phyloP scores from a whole-genome alignment of 2,797 vertebrate species.

The Poeciliopsis presidionis region DNA sequence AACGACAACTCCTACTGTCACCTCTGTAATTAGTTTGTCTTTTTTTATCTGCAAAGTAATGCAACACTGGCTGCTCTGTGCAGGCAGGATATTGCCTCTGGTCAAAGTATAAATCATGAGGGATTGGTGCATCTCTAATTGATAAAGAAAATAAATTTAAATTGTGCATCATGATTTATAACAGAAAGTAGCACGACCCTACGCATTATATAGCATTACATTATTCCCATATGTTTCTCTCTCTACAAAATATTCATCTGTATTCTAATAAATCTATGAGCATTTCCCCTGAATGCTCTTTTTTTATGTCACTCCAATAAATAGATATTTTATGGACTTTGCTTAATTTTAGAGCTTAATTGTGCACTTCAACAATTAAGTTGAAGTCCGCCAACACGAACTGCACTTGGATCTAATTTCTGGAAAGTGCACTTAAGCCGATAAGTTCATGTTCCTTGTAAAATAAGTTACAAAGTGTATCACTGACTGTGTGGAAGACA shows the following conservation, averaged over 20 bases:
- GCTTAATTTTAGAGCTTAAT: conserved; percentile 25
- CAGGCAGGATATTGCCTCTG: not conserved
- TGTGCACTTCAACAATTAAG: conserved; percentile 27
- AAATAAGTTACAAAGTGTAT: conserved; percentile 35
- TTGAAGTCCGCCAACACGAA: conserved; percentile 34
- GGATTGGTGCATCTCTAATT: not conserved
- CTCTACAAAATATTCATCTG: not conserved
- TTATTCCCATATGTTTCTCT: not conserved
- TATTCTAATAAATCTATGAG: not conserved
- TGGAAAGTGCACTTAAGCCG: conserved; percentile 49
- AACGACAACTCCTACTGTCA: not conserved
- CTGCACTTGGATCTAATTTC: conserved; percentile 40
- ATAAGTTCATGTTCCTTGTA: conserved; percentile 50
- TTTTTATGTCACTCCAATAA: not conserved
- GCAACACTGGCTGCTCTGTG: not conserved
- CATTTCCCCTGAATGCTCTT: not conserved
- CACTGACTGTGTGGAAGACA: conserved; percentile 24
- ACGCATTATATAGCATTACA: not conserved
- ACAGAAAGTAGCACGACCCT: not conserved
- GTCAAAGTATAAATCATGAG: not conserved
- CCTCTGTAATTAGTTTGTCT: not conserved
- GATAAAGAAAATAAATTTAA: not conserved
- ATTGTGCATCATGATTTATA: not conserved
- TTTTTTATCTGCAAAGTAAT: not conserved
- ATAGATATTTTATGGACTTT: conserved; percentile 39